phyloP scores from a whole-genome alignment of 2,888 invertebrate genomes.

The Agrotis ipsilon region DNA sequence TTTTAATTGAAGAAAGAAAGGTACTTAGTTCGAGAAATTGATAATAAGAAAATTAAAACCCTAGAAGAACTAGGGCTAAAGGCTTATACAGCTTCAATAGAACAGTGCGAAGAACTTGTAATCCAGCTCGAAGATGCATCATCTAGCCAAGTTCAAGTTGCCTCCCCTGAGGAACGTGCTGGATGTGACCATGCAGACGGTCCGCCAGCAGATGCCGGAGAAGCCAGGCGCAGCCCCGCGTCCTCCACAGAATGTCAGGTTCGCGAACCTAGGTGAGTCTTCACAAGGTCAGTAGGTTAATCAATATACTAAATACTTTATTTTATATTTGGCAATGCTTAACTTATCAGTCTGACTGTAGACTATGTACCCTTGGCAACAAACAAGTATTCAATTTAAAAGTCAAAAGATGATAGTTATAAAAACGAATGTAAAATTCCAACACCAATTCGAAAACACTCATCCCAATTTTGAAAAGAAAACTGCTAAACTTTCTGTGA shows the following conservation, averaged over 20 bases:
- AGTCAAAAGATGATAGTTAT: too few relatives aligned
- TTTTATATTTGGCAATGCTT: too few relatives aligned
- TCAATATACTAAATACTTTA: constrained; percentile 38
- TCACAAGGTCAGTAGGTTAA: constrained; percentile 56
- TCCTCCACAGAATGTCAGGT: constrained; percentile 89
- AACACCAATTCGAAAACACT: neutral
- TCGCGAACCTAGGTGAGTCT: constrained; percentile 88
- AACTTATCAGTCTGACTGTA: too few relatives aligned
- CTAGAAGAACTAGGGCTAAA: constrained; percentile 20
- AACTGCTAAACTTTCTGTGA: neutral
- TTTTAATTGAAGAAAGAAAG: constrained; percentile 39
- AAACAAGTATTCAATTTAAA: too few relatives aligned
- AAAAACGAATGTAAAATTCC: neutral
- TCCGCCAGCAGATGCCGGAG: constrained; percentile 94
- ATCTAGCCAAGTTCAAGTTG: constrained; percentile 92
- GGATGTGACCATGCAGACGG: constrained; percentile 96
- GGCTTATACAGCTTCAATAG: constrained; percentile 25
- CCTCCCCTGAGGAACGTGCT: constrained; percentile 94
- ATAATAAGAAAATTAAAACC: constrained; percentile 26
- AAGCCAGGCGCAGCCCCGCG: constrained; percentile 89
- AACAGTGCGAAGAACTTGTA: constrained; percentile 11
- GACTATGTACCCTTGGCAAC: too few relatives aligned
- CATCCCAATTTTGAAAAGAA: neutral
- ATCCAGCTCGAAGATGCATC: constrained; percentile 75
- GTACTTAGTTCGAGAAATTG: constrained; percentile 23